Percentiles rank a stretch among this genome's conserved stretches.
phyloP scores from a whole-genome alignment of 2,113 vertebrate species.

The Anolis carolinensis region DNA sequence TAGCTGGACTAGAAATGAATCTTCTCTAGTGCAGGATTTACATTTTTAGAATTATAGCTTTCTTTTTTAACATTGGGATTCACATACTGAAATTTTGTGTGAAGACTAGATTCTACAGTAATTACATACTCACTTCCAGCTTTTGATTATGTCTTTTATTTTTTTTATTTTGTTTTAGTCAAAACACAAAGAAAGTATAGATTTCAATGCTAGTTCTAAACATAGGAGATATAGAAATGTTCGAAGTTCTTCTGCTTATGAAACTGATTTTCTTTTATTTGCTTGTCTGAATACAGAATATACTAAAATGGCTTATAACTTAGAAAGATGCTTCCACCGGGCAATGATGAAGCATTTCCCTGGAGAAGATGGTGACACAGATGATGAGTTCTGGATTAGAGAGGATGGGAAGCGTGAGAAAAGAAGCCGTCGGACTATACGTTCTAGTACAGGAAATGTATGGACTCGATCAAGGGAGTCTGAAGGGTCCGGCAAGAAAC shows the following conservation, averaged over 20 bases:
- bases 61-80: too few species aligned
- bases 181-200: not conserved
- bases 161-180: too few species aligned
- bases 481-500: constrained; percentile 77
- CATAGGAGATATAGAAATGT: not conserved
- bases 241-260: not conserved
- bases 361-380: constrained; percentile 93
- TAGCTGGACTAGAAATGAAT: too few species aligned
- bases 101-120: too few species aligned
- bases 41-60: too few species aligned
- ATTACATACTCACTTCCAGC: too few species aligned
- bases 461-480: constrained; percentile 81
- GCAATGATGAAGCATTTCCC: constrained; percentile 95
- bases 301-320: constrained; percentile 94
- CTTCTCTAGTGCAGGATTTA: too few species aligned
- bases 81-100: too few species aligned
- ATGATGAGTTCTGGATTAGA: constrained; percentile 92
- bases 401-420: constrained; percentile 89
- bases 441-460: constrained; percentile 70
- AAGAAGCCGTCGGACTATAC: constrained; percentile 77
- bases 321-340: constrained; percentile 93
- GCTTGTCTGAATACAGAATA: constrained; percentile 81
- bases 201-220: not conserved
- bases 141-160: too few species aligned
- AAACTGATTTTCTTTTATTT: constrained; percentile 15